Conservation (phyloP, 1,140 invertebrate species). For the Xylocopa sonorina region DNA sequence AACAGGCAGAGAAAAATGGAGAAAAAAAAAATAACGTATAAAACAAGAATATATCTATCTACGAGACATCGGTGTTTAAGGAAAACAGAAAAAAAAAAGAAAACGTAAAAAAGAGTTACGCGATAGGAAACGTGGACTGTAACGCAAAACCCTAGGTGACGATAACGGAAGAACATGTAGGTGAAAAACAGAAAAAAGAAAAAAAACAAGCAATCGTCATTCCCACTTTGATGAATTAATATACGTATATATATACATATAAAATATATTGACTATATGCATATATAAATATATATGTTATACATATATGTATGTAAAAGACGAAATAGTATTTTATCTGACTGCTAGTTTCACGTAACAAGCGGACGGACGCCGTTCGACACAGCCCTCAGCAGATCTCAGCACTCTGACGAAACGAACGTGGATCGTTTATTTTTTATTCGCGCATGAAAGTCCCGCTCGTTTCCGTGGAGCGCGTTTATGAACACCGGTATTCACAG, state of each 20-base stretch:
- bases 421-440: constrained; percentile 68
- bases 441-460: constrained; percentile 60
- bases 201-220: constrained; percentile 22
- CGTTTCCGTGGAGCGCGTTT: constrained; percentile 66
- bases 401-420: constrained; percentile 66
- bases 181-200: no score
- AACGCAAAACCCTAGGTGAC: constrained; percentile 5
- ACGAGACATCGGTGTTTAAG: constrained; percentile 17
- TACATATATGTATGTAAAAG: constrained; percentile 32
- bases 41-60: constrained; percentile 9
- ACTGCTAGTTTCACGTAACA: constrained; percentile 57
- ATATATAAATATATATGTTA: constrained; percentile 19
- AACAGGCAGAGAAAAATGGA: background rate
- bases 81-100: background rate
- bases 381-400: constrained; percentile 61
- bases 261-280: constrained; percentile 18
- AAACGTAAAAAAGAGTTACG: background rate
- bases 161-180: constrained; percentile 12
- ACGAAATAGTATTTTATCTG: constrained; percentile 58
- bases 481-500: constrained; percentile 32
- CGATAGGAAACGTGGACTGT: background rate
- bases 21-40: constrained; percentile 5
- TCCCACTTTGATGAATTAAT: constrained; percentile 46
- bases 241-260: constrained; percentile 42
- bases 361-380: constrained; percentile 44